These are phyloP conservation scores for Aphelenchoides avenae DNA, from an alignment of 1,140 invertebrate genomes.

Conservation along the genomic window DNA sequence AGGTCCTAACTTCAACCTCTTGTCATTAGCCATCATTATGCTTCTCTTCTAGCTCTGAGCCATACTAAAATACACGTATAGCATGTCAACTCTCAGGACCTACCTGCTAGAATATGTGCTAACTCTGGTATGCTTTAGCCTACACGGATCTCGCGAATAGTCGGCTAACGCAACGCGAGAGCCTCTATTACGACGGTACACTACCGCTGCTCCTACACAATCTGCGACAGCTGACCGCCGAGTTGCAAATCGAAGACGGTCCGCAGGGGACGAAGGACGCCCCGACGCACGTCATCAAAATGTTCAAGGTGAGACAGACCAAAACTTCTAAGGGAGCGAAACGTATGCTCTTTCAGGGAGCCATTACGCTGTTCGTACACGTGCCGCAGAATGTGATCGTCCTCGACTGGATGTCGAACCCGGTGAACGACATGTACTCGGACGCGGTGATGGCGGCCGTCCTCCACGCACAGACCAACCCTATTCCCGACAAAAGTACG, in stretches of 20 bases:
- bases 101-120: constrained; percentile 27
- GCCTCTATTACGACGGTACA: constrained; percentile 77
- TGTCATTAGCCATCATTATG: too few species aligned
- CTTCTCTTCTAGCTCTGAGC: too few species aligned
- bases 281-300: constrained; percentile 60
- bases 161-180: constrained; percentile 82
- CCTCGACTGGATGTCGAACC: constrained; percentile 81
- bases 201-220: constrained; percentile 75
- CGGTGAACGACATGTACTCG: constrained; percentile 94
- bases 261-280: constrained; percentile 20
- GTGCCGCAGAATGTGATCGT: constrained; percentile 28
- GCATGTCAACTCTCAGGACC: background rate
- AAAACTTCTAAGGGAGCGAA: constrained; percentile 74
- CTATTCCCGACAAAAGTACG: constrained; percentile 52
- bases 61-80: too few species aligned
- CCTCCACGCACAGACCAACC: constrained; percentile 52
- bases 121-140: too few species aligned
- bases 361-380: constrained; percentile 24
- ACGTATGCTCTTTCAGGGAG: constrained; percentile 24
- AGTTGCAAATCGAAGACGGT: constrained; percentile 62
- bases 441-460: constrained; percentile 79
- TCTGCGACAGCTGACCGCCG: constrained; percentile 75
- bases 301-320: constrained; percentile 69
- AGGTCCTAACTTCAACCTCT: too few species aligned
- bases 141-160: constrained; percentile 93